Conservation (phyloP, 92 coral and sea anemone genomes). For the Porites lobata region DNA sequence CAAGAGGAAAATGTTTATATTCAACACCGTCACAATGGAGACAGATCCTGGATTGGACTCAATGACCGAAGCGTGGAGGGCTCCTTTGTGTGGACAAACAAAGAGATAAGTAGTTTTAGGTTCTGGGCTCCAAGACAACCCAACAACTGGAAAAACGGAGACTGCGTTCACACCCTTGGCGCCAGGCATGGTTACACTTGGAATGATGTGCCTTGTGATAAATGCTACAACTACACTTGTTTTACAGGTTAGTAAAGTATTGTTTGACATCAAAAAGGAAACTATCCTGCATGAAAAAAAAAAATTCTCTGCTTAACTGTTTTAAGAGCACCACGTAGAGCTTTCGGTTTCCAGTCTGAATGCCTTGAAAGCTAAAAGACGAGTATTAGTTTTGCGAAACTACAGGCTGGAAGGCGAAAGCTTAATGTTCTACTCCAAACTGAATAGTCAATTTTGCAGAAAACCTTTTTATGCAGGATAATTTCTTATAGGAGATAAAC, state of each 20-base stretch:
- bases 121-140: conserved; percentile 66
- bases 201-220: conserved; percentile 65
- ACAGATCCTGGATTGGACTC: conserved; percentile 61
- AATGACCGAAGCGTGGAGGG: conserved; percentile 59
- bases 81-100: conserved; percentile 58
- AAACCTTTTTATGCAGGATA: no score
- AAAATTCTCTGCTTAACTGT: no score
- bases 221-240: conserved; percentile 60
- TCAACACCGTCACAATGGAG: conserved; percentile 57
- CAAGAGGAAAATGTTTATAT: conserved; percentile 14
- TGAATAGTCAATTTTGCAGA: no score
- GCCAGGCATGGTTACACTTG: conserved; percentile 35
- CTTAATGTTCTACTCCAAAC: no score
- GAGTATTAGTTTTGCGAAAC: no score
- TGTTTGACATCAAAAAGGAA: no score
- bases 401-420: no score
- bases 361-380: no score
- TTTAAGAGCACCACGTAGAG: no score
- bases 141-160: conserved; percentile 48
- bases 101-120: conserved; percentile 40
- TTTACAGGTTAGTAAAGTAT: conserved; percentile 35
- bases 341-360: no score
- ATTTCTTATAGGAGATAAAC: no score
- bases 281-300: no score
- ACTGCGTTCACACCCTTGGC: conserved; percentile 74